These are phyloP conservation scores for Eupithecia subumbrata DNA, from an alignment of 2,888 invertebrate genomes.

Conservation along the genomic window DNA sequence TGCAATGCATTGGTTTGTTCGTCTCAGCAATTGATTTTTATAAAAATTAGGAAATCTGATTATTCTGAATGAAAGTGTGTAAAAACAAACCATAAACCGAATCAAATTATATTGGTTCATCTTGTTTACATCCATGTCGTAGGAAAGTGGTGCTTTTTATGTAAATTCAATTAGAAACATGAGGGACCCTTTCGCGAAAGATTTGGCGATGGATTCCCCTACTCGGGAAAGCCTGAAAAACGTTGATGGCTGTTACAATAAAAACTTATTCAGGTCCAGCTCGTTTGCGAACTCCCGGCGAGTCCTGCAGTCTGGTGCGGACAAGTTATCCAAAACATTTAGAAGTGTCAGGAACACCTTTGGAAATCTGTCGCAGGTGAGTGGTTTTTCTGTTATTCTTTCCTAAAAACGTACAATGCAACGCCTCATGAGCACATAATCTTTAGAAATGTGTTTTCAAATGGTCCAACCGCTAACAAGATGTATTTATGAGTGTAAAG, in stretches of 20 bases:
- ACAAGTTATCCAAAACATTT: slow-evolving; percentile 87
- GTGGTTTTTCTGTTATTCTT: slow-evolving; percentile 9
- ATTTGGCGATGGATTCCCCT: slow-evolving; percentile 76
- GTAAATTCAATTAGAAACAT: slow-evolving; percentile 53
- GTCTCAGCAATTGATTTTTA: slow-evolving; percentile 52
- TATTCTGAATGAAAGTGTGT: slow-evolving; percentile 52
- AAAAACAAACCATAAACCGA: background rate
- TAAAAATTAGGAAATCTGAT: slow-evolving; percentile 30
- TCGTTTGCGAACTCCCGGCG: slow-evolving; percentile 86
- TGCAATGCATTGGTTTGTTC: background rate
- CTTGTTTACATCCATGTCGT: too few species aligned
- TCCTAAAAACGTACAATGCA: background rate
- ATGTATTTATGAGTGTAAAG: background rate
- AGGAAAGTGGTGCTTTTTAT: slow-evolving; percentile 4
- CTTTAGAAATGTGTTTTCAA: background rate
- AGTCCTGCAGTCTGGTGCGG: slow-evolving; percentile 86
- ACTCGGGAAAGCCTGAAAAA: slow-evolving; percentile 72
- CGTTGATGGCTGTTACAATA: slow-evolving; percentile 76
- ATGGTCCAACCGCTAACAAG: background rate
- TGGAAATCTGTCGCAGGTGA: slow-evolving; percentile 87
- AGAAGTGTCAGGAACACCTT: slow-evolving; percentile 86
- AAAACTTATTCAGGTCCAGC: slow-evolving; percentile 72
- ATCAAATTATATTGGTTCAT: background rate
- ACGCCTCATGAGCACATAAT: background rate
- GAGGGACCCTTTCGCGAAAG: slow-evolving; percentile 77